These are phyloP conservation scores for Heloderma charlesbogerti DNA, from an alignment of 2,113 vertebrate genomes.

Conservation along the genomic window DNA sequence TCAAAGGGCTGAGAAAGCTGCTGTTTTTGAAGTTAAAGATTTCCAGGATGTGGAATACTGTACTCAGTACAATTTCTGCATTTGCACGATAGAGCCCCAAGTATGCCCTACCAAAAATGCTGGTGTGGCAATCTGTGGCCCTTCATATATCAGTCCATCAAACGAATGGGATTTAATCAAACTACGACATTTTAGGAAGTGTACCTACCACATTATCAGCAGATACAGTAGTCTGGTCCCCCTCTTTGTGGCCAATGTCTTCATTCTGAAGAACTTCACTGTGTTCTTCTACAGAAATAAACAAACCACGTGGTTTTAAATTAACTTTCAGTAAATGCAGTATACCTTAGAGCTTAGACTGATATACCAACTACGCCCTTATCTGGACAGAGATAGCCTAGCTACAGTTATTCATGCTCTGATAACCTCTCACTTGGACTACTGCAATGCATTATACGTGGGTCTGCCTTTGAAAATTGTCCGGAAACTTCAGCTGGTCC, in stretches of 20 bases:
- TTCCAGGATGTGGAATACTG: neutral
- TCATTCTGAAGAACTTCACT: slow-evolving; percentile 84
- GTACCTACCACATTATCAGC: slow-evolving; percentile 90
- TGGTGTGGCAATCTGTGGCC: neutral
- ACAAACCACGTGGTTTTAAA: slow-evolving; percentile 17
- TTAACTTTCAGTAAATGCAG: neutral
- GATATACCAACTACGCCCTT: too few relatives aligned
- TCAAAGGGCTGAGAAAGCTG: neutral
- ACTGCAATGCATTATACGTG: too few relatives aligned
- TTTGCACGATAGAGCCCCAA: neutral
- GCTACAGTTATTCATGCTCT: too few relatives aligned
- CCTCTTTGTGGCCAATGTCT: slow-evolving; percentile 79
- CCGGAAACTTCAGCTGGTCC: too few relatives aligned
- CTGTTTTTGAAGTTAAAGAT: neutral
- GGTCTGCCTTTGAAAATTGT: too few relatives aligned
- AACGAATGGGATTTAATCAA: slow-evolving; percentile 25
- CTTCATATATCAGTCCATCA: neutral
- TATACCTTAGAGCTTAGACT: neutral
- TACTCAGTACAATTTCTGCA: neutral
- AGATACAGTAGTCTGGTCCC: slow-evolving; percentile 73
- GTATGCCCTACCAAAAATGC: neutral
- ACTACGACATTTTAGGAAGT: neutral
- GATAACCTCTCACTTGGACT: too few relatives aligned
- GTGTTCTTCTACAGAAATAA: slow-evolving; percentile 83
- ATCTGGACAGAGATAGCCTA: too few relatives aligned